Conservation (phyloP, 2,797 vertebrate genomes). For the Catamblyrhynchus diadema region DNA sequence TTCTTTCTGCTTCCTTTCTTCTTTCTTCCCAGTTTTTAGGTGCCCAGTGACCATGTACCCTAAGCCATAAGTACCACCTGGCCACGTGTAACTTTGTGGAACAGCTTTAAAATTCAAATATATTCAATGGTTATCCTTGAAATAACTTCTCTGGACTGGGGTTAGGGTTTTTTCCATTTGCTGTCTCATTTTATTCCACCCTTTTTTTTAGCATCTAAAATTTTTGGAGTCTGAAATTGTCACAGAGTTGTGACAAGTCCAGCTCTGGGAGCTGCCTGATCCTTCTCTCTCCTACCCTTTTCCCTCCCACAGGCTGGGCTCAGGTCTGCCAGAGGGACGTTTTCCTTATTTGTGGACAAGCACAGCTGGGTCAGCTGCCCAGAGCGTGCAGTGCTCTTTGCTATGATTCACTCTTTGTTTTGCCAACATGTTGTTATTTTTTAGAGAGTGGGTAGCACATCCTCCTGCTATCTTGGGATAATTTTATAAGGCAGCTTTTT, state of each 20-base stretch:
- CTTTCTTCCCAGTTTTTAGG: background rate
- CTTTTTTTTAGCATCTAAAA: background rate
- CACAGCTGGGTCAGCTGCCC: background rate
- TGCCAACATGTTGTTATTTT: background rate
- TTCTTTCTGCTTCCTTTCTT: background rate
- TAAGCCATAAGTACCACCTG: background rate
- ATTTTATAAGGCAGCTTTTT: background rate
- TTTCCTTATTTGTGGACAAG: background rate
- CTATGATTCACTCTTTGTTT: slow-evolving; percentile 19
- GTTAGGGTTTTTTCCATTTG: background rate
- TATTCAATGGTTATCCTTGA: background rate
- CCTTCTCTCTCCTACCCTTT: background rate
- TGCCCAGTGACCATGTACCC: background rate
- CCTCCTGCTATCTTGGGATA: background rate
- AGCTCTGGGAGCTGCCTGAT: background rate
- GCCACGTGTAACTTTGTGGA: background rate
- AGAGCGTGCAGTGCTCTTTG: background rate
- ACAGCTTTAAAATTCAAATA: background rate
- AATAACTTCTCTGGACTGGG: background rate
- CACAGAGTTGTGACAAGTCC: background rate
- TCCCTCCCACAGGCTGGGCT: background rate
- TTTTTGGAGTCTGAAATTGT: background rate
- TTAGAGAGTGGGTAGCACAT: background rate
- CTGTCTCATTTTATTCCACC: background rate
- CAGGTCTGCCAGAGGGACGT: background rate